Evolutionary conservation across 2,888 invertebrate genomes (phyloP).

Genomic region (Elaeidobius kamerunicus): DNA sequence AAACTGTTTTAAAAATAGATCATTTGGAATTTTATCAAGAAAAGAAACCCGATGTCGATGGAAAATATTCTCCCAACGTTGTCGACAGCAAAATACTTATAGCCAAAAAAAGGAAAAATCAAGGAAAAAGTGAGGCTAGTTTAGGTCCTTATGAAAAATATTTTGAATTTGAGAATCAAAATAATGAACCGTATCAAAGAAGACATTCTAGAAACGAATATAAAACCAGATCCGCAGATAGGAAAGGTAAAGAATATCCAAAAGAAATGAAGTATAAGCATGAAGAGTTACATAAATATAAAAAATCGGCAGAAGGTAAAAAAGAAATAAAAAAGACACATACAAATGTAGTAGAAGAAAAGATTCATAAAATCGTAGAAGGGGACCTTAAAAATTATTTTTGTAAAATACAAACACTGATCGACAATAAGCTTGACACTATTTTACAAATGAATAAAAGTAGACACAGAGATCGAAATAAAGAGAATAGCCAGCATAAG

Average conservation of each 20-base stretch:
- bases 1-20: not conserved
- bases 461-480: constrained; percentile 10
- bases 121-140: not conserved
- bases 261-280: constrained; percentile 8
- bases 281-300: constrained; percentile 1
- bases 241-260: not conserved
- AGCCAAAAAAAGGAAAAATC: not conserved
- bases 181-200: not conserved
- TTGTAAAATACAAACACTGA: constrained; percentile 33
- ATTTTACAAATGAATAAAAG: constrained; percentile 26
- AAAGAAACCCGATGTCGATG: not conserved
- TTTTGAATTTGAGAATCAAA: constrained; percentile 9
- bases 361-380: constrained; percentile 33
- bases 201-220: not conserved
- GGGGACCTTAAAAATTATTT: constrained; percentile 35
- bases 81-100: not conserved
- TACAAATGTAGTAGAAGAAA: constrained; percentile 13
- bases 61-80: not conserved
- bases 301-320: constrained; percentile 9
- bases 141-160: constrained; percentile 15
- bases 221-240: not conserved
- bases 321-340: not conserved
- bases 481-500: constrained; percentile 1
- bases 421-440: constrained; percentile 34
- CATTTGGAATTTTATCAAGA: too few species aligned